A percentile compares a stretch with the other conserved stretches of the same genome.
Conservation (phyloP, 2,113 vertebrate genomes). For the Pionites leucogaster region DNA sequence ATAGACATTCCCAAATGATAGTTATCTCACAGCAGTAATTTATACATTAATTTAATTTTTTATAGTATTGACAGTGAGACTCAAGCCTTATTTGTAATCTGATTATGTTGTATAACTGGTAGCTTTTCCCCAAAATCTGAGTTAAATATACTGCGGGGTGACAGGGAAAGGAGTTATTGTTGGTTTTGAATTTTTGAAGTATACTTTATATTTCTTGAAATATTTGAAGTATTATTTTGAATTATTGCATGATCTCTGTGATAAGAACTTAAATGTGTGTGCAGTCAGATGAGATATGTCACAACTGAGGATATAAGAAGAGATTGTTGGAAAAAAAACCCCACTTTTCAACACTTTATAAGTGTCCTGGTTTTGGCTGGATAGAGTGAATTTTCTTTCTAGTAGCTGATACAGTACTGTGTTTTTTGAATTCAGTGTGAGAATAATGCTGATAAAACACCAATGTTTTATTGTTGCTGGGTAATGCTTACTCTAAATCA, state of each 20-base stretch:
- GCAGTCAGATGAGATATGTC: not conserved
- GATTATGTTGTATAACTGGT: not conserved
- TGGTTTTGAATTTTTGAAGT: not conserved
- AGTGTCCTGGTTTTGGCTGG: too few species aligned
- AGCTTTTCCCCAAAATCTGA: not conserved
- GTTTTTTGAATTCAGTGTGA: too few species aligned
- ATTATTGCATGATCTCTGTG: not conserved
- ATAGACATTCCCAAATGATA: not conserved
- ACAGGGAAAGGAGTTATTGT: rapidly evolving
- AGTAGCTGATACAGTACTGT: too few species aligned
- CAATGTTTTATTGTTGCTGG: too few species aligned
- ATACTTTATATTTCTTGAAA: not conserved
- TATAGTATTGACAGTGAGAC: not conserved
- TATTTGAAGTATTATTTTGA: not conserved
- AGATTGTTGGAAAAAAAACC: not conserved
- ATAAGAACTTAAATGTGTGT: not conserved
- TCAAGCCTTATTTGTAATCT: not conserved
- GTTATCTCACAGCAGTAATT: not conserved
- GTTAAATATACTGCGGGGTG: not conserved
- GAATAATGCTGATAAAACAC: too few species aligned
- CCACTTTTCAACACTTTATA: not conserved
- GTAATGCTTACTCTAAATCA: too few species aligned
- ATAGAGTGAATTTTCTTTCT: too few species aligned
- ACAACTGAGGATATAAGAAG: not conserved
- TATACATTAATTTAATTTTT: not conserved